Conservation (phyloP, 2,113 vertebrate species). For the Holacanthus passer region DNA sequence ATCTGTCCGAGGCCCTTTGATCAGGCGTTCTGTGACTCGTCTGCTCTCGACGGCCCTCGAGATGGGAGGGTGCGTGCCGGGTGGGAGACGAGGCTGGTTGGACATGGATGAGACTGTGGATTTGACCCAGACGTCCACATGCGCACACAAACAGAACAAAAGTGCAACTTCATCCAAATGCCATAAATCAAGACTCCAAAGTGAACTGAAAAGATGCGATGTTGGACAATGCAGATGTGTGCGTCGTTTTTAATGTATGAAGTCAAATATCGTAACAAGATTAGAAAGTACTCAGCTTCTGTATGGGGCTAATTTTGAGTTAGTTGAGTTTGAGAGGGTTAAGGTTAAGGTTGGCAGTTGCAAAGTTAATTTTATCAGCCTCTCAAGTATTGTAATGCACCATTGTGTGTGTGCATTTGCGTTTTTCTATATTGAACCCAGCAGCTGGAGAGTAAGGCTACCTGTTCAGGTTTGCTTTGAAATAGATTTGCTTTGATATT, state of each 20-base stretch:
- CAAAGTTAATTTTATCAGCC: conserved; percentile 5
- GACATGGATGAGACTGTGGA: conserved; percentile 51
- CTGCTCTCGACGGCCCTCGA: conserved; percentile 55
- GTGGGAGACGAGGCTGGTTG: conserved; percentile 46
- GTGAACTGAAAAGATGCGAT: not conserved
- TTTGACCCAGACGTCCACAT: conserved; percentile 37
- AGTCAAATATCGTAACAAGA: conserved; percentile 19
- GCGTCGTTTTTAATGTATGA: not conserved
- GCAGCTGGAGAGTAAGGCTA: not conserved
- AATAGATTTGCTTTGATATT: conserved; percentile 53
- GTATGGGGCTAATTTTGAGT: not conserved
- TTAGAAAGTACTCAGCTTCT: conserved; percentile 2
- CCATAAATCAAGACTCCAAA: not conserved
- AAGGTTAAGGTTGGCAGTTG: not conserved
- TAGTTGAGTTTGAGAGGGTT: conserved; percentile 1
- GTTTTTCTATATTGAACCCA: conserved; percentile 15
- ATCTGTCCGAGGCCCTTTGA: conserved; percentile 75
- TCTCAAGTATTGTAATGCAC: conserved; percentile 10
- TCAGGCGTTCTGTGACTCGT: conserved; percentile 62
- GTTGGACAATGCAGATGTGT: not conserved
- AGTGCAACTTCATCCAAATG: conserved; percentile 4
- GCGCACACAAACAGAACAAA: not conserved
- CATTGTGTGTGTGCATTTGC: conserved; percentile 20
- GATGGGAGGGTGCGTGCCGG: conserved; percentile 55
- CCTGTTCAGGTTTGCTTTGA: conserved; percentile 43